Conservation (phyloP, 2,113 vertebrate species). For the Seriola rivoliana region DNA sequence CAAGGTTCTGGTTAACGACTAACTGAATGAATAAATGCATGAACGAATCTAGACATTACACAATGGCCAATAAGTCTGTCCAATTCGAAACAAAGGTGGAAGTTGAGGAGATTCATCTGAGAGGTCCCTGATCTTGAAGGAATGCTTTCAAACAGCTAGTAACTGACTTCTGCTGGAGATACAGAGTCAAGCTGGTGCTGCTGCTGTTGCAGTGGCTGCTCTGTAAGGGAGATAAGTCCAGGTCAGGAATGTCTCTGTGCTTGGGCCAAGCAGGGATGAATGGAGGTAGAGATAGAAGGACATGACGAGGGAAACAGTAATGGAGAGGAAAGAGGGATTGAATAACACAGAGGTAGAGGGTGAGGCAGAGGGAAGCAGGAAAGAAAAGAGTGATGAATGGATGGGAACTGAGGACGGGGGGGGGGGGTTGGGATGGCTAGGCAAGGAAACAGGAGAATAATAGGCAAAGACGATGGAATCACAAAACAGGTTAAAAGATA, state of each 20-base stretch:
- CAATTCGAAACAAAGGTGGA: slow-evolving; percentile 38
- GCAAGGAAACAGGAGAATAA: slow-evolving; percentile 8
- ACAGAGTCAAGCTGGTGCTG: slow-evolving; percentile 5
- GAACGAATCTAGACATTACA: background rate
- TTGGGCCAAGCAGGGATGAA: slow-evolving; percentile 61
- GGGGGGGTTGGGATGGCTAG: background rate
- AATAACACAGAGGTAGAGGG: slow-evolving; percentile 40
- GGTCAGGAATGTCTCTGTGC: slow-evolving; percentile 79
- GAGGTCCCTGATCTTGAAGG: slow-evolving; percentile 30
- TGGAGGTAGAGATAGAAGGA: slow-evolving; percentile 56
- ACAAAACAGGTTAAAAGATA: background rate
- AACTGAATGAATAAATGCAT: background rate
- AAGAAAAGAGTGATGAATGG: slow-evolving; percentile 41
- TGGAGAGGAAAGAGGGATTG: slow-evolving; percentile 26
- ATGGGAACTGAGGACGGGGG: slow-evolving; percentile 13
- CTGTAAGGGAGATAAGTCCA: slow-evolving; percentile 73
- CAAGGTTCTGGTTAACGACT: background rate
- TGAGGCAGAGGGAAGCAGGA: slow-evolving; percentile 14
- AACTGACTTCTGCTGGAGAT: slow-evolving; percentile 60
- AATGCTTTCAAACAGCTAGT: slow-evolving; percentile 50
- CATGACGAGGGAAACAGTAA: slow-evolving; percentile 27
- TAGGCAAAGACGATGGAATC: background rate
- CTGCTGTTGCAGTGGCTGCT: slow-evolving; percentile 43
- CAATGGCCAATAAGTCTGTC: background rate
- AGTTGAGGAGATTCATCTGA: slow-evolving; percentile 46